These are phyloP conservation scores for Pelodiscus sinensis DNA, from an alignment of 2,113 vertebrate species.

Conservation along the genomic window DNA sequence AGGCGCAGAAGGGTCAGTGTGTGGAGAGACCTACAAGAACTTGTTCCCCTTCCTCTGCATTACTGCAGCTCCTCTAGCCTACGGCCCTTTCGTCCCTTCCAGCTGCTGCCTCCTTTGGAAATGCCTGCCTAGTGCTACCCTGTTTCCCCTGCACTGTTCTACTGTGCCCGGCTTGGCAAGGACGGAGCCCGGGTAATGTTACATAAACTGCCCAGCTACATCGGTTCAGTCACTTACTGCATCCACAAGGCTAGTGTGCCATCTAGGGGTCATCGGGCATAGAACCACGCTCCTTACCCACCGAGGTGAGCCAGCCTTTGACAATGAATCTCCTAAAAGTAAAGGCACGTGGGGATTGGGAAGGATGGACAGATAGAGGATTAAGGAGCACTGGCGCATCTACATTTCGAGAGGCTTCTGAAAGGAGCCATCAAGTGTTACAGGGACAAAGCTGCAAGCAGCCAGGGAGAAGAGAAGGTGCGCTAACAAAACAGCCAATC, in stretches of 20 bases:
- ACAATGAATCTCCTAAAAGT: background rate
- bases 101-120: background rate
- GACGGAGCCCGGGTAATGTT: background rate
- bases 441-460: background rate
- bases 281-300: background rate
- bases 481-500: conserved; percentile 1
- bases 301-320: no score
- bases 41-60: background rate
- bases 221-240: background rate
- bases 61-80: background rate
- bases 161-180: background rate
- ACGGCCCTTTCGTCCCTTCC: background rate
- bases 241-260: conserved; percentile 32
- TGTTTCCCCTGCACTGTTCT: background rate
- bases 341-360: background rate
- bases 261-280: conserved; percentile 34
- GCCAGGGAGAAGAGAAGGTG: background rate
- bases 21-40: no score
- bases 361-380: background rate
- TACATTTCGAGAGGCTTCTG: background rate
- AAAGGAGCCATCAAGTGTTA: background rate
- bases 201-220: background rate
- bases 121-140: background rate
- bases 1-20: no score
- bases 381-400: background rate